Conservation (phyloP, 1,140 invertebrate genomes). For the Acarapis woodi region DNA sequence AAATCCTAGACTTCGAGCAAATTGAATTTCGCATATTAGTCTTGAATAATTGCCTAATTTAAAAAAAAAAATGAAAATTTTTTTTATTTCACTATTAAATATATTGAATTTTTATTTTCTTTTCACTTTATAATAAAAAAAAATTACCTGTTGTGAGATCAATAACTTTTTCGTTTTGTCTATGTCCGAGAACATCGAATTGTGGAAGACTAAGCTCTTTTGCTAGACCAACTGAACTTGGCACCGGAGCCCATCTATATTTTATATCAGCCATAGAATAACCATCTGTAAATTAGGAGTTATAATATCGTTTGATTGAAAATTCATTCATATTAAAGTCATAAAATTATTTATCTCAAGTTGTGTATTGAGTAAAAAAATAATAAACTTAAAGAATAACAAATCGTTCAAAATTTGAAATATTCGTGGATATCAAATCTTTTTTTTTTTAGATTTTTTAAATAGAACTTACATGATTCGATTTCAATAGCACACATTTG, state of each 20-base stretch:
- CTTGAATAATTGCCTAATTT: slow-evolving; percentile 22
- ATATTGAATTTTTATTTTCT: background rate
- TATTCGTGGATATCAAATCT: too few relatives aligned
- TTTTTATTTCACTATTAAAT: background rate
- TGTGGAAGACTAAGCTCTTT: slow-evolving; percentile 28
- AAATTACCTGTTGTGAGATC: slow-evolving; percentile 57
- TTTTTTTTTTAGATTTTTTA: too few relatives aligned
- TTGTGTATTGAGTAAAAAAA: too few relatives aligned
- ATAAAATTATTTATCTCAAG: too few relatives aligned
- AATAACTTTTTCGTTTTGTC: slow-evolving; percentile 63
- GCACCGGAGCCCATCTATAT: slow-evolving; percentile 49
- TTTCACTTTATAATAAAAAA: slow-evolving; percentile 1
- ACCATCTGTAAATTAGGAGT: slow-evolving; percentile 45
- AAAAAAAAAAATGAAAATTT: background rate
- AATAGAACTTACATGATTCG: slow-evolving; percentile 96
- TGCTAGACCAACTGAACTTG: slow-evolving; percentile 19
- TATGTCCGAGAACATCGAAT: slow-evolving; percentile 72
- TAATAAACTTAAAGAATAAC: too few relatives aligned
- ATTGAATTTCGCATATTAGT: slow-evolving; percentile 19
- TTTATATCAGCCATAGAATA: slow-evolving; percentile 87
- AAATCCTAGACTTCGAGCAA: slow-evolving; percentile 22
- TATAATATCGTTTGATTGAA: too few relatives aligned
- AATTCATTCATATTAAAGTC: too few relatives aligned
- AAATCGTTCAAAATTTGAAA: too few relatives aligned
- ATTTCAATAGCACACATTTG: slow-evolving; percentile 89